Percentiles rank a stretch among this genome's conserved stretches.
Conservation (phyloP, 2,888 invertebrate species). For the Tenodera sinensis region DNA sequence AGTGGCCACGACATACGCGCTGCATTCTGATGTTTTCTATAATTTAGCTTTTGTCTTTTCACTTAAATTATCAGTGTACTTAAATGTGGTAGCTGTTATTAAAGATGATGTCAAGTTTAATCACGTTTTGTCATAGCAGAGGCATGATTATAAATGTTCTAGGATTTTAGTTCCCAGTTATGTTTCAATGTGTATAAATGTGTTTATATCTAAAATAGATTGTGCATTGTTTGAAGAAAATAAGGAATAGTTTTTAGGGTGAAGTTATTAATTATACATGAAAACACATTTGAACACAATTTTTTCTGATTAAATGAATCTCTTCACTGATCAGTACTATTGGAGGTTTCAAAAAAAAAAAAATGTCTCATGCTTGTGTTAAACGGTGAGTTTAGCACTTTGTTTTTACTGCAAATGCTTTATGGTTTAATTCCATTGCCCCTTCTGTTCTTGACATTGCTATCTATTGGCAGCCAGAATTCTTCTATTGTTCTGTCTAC, state of each 20-base stretch:
- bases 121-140: background rate
- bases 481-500: too few species aligned
- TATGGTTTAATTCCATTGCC: too few species aligned
- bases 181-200: background rate
- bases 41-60: background rate
- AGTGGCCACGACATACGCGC: background rate
- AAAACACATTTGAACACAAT: background rate
- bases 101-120: background rate
- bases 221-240: background rate
- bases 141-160: background rate
- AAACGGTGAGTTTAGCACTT: too few species aligned
- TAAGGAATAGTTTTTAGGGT: background rate
- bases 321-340: too few species aligned
- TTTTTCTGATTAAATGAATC: background rate
- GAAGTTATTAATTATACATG: background rate
- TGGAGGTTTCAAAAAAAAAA: too few species aligned
- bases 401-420: too few species aligned
- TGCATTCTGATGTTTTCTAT: background rate
- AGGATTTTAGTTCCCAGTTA: background rate
- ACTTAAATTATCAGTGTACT: background rate
- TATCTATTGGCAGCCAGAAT: too few species aligned
- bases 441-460: too few species aligned
- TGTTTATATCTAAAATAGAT: background rate
- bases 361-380: too few species aligned
- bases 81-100: background rate